phyloP scores from a whole-genome alignment of 2,797 vertebrate species.

The Rhinella marina region DNA sequence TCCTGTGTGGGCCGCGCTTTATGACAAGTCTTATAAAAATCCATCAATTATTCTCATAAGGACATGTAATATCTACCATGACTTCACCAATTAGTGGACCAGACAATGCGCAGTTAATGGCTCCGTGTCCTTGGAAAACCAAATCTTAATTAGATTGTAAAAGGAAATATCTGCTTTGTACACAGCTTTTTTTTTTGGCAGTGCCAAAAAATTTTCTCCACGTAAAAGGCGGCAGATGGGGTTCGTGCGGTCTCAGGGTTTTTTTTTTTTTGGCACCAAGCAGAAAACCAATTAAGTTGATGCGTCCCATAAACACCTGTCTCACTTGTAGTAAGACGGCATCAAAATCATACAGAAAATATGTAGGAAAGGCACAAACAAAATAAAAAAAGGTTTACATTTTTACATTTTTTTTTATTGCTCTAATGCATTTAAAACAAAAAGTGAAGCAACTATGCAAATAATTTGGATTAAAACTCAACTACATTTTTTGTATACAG shows the following conservation, averaged over 20 bases:
- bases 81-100: background rate
- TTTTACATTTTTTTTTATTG: too few species aligned
- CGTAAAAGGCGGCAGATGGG: constrained; percentile 27
- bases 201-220: background rate
- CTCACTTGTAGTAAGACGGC: background rate
- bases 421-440: too few species aligned
- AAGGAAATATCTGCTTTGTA: background rate
- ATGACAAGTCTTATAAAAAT: constrained; percentile 28
- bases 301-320: constrained; percentile 8
- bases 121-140: background rate
- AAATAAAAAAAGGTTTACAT: too few species aligned
- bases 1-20: constrained; percentile 6
- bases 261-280: constrained; percentile 9
- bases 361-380: too few species aligned
- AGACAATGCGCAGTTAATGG: background rate
- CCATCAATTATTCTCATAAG: constrained; percentile 6
- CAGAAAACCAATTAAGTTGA: constrained; percentile 9
- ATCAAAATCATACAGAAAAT: background rate
- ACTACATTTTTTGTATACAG: too few species aligned
- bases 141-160: constrained; percentile 16
- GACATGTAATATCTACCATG: background rate
- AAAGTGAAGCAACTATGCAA: too few species aligned
- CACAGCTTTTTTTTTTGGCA: background rate
- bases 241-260: background rate
- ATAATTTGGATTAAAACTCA: too few species aligned